Evolutionary conservation across 2,113 vertebrate genomes (phyloP), one percentile per base, ranked within the genome.

Genomic region (Anas platyrhynchos): DNA sequence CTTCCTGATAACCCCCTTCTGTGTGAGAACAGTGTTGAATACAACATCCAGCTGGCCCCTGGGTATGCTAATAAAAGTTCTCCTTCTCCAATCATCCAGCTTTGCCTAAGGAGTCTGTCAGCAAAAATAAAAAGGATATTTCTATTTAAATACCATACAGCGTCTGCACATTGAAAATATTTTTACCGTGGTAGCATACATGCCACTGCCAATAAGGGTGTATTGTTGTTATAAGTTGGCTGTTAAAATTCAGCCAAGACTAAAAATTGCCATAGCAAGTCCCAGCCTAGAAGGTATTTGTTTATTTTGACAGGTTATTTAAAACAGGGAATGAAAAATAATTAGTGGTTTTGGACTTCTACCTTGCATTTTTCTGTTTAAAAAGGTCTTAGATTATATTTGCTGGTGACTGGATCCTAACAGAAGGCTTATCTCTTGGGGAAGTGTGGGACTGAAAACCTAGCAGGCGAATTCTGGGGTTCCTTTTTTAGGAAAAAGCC

Each of bases 91-190:
- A 80, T 6, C 66, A 94, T 74, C 66, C 83, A 84, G 80, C 77
- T 82, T 69, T 89, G 92, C 96, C 93, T 0, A 48, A 92, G 94
- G 90, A 92, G 44, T 86, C 88, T 96, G 95, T 90, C 96, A 96
- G 93, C 91, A 92, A 86, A 97, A 96, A 95, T 96, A 91, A 94
- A 94, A 95, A 92, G 81, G 94, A 76, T 89, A 93, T 94, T 97
- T 94, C 94, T 96, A 89, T 96, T 97, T 96, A 95, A 96, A 95
- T 91, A 85, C 90, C 86, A 90, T 90, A 75, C 83, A 81, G 69
- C 61, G 83, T 56, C 69, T 84, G 88, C 80, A 38, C 74, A 73
- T 17, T 50, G 77, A 69, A 94, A 91, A 66, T 89, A 91, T 96
- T 96, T 97, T 93, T 94, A 93, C 92, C 48, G 1, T 94, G 96